phyloP scores from a whole-genome alignment of 2,797 vertebrate genomes.

The Myotis planiceps region DNA sequence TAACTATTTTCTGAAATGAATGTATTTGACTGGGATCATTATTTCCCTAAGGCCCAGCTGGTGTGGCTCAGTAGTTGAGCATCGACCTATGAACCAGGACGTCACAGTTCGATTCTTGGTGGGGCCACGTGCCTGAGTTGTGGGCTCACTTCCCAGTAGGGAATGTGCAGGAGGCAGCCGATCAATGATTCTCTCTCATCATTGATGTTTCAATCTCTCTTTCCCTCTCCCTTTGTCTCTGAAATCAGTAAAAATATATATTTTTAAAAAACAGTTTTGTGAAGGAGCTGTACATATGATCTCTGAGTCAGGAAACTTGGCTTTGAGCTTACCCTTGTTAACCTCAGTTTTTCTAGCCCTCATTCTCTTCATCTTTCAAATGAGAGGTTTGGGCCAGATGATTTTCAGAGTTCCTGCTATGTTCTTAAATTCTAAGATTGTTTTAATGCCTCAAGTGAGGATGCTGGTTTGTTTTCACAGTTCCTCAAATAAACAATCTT shows the following conservation, averaged over 20 bases:
- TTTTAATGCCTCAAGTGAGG: not conserved
- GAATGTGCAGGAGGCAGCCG: too few relatives aligned
- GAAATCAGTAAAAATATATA: too few relatives aligned
- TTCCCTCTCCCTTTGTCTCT: too few relatives aligned
- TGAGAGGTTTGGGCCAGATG: not conserved
- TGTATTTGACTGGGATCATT: not conserved
- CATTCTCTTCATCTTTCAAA: not conserved
- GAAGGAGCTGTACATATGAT: not conserved
- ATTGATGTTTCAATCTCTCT: too few relatives aligned
- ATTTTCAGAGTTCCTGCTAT: not conserved
- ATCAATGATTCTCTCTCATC: too few relatives aligned
- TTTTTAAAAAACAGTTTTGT: not conserved
- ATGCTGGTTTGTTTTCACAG: not conserved
- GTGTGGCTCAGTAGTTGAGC: too few relatives aligned
- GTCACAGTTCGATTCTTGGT: too few relatives aligned
- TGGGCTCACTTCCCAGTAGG: too few relatives aligned
- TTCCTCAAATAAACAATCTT: not conserved
- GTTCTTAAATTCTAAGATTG: not conserved
- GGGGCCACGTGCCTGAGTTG: too few relatives aligned
- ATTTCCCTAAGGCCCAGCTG: not conserved
- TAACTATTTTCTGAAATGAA: slow-evolving; percentile 2
- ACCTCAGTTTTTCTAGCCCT: not conserved
- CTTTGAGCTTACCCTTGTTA: not conserved
- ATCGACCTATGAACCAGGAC: too few relatives aligned
- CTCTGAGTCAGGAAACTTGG: not conserved